Evolutionary conservation across 2,888 invertebrate genomes (phyloP).

Genomic region (Ophioninae sp.): DNA sequence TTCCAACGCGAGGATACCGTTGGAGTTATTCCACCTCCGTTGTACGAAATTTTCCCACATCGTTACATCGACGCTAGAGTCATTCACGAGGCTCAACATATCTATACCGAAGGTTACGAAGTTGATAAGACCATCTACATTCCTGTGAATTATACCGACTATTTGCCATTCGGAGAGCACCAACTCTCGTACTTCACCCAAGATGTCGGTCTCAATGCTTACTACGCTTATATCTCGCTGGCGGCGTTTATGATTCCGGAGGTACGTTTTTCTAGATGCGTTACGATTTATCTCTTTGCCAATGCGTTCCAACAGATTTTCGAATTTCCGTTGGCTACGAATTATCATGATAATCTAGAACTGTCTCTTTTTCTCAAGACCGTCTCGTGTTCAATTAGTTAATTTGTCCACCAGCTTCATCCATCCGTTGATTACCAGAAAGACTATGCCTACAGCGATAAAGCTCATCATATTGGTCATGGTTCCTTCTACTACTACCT

Average conservation of each 20-base stretch:
- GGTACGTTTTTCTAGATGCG: constrained; percentile 61
- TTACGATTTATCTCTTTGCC: background rate
- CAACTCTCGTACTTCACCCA: constrained; percentile 87
- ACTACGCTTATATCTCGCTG: constrained; percentile 85
- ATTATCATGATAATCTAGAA: background rate
- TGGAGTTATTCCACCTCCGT: constrained; percentile 86
- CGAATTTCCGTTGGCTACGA: background rate
- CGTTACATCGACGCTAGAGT: constrained; percentile 87
- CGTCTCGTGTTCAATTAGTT: constrained; percentile 69
- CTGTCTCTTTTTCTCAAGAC: background rate
- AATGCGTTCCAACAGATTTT: background rate
- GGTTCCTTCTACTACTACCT: constrained; percentile 83
- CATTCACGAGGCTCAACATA: constrained; percentile 85
- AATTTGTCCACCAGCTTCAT: constrained; percentile 67
- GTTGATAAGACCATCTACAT: constrained; percentile 82
- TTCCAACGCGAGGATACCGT: constrained; percentile 85
- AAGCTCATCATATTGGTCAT: constrained; percentile 72
- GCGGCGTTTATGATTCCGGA: constrained; percentile 81
- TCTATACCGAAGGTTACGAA: constrained; percentile 64
- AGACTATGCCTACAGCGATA: constrained; percentile 58
- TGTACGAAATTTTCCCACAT: constrained; percentile 88
- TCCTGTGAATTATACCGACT: constrained; percentile 84
- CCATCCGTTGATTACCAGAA: constrained; percentile 84
- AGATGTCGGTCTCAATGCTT: constrained; percentile 86
- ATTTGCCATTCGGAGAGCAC: constrained; percentile 82